Evolutionary conservation across 2,113 vertebrate genomes (phyloP).

Genomic region (Triplophysa dalaica): DNA sequence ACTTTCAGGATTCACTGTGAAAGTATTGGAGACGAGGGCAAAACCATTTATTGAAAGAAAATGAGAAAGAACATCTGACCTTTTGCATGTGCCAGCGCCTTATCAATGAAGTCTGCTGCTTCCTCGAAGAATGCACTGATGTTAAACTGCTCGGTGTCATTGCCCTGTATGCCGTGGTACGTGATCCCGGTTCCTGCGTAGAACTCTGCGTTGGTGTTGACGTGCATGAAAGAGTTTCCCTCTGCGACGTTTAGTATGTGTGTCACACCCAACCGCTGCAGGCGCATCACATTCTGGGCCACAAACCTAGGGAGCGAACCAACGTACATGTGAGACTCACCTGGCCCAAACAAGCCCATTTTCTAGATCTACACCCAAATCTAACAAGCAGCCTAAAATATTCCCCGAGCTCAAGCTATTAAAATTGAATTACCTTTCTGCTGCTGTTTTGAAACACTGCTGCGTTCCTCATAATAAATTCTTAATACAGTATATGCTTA

Average conservation of each 20-base stretch:
- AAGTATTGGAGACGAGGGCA: too few species aligned
- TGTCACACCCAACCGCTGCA: conserved; percentile 91
- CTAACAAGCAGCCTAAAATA: too few species aligned
- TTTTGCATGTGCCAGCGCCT: conserved; percentile 90
- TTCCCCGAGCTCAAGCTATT: too few species aligned
- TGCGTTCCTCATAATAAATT: conserved; percentile 19
- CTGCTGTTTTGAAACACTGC: too few species aligned
- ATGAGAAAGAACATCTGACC: conserved; percentile 54
- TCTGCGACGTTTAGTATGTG: conserved; percentile 94
- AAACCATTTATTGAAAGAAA: background rate
- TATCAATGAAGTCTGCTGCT: conserved; percentile 93
- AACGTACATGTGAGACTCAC: conserved; percentile 40
- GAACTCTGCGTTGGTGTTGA: conserved; percentile 93
- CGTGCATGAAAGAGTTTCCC: conserved; percentile 98
- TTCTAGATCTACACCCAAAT: background rate
- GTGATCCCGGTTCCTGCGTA: conserved; percentile 90
- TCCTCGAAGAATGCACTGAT: conserved; percentile 95
- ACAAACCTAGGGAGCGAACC: conserved; percentile 78
- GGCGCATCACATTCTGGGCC: conserved; percentile 86
- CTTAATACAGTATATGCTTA: conserved; percentile 9
- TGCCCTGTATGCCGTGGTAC: conserved; percentile 93
- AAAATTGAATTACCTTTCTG: too few species aligned
- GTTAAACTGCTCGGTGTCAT: conserved; percentile 90
- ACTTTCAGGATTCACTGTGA: too few species aligned
- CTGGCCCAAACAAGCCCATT: conserved; percentile 11